phyloP scores from a whole-genome alignment of 2,888 invertebrate genomes.

The Philopedon plagiatum region DNA sequence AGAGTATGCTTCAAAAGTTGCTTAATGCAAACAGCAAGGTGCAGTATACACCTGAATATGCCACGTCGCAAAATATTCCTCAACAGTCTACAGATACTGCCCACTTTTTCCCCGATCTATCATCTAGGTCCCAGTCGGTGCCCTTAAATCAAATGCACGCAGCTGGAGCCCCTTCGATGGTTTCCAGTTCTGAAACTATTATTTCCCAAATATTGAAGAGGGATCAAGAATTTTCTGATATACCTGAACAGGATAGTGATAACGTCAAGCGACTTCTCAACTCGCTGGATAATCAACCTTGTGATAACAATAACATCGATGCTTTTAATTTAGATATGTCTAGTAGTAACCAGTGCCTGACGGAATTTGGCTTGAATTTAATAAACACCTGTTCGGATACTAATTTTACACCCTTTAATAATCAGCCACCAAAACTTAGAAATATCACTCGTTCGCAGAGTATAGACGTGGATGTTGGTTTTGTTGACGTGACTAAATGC shows the following conservation, averaged over 20 bases:
- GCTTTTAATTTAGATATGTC: slow-evolving; percentile 57
- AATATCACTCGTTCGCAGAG: slow-evolving; percentile 56
- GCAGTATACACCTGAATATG: slow-evolving; percentile 70
- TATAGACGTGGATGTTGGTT: slow-evolving; percentile 57
- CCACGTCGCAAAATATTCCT: slow-evolving; percentile 20
- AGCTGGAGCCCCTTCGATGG: slow-evolving; percentile 10
- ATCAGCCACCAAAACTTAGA: slow-evolving; percentile 30
- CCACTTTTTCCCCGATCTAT: slow-evolving; percentile 39
- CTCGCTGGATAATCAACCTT: slow-evolving; percentile 71
- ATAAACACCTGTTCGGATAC: slow-evolving; percentile 36
- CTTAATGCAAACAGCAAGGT: slow-evolving; percentile 70
- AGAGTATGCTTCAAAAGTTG: slow-evolving; percentile 68
- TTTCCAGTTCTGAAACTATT: slow-evolving; percentile 77
- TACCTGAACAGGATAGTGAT: slow-evolving; percentile 71
- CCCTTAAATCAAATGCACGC: slow-evolving; percentile 68
- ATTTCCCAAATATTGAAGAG: slow-evolving; percentile 23
- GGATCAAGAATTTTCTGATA: slow-evolving; percentile 52
- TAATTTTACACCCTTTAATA: slow-evolving; percentile 6
- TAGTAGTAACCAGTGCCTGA: slow-evolving; percentile 55
- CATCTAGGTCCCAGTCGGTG: slow-evolving; percentile 81
- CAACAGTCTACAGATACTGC: slow-evolving; percentile 7
- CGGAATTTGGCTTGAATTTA: slow-evolving; percentile 57
- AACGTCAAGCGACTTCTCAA: slow-evolving; percentile 78
- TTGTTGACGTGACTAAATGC: slow-evolving; percentile 54
- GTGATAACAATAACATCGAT: slow-evolving; percentile 60